phyloP scores from a whole-genome alignment of 2,113 vertebrate species.

The Sapayoa aenigma region DNA sequence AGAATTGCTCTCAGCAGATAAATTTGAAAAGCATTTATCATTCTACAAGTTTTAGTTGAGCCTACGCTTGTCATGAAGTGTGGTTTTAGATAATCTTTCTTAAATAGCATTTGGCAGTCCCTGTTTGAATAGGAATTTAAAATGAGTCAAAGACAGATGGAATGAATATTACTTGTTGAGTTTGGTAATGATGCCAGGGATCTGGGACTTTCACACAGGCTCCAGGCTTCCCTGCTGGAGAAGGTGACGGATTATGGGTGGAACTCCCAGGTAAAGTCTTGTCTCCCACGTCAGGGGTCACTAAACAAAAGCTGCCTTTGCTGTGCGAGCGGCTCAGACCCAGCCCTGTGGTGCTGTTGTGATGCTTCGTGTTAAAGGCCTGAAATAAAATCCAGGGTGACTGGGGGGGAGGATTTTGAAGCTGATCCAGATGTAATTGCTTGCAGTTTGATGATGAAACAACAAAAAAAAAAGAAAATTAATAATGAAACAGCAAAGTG shows the following conservation, averaged over 20 bases:
- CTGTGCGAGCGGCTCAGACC: neutral
- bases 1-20: neutral
- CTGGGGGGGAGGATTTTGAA: neutral
- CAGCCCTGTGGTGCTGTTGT: neutral
- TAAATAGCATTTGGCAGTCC: neutral
- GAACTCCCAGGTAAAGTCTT: neutral
- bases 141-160: neutral
- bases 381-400: neutral
- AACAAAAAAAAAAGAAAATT: neutral
- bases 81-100: neutral
- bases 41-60: neutral
- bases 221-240: neutral
- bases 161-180: neutral
- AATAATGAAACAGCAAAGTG: neutral
- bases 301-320: neutral
- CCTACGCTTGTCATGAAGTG: neutral
- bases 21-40: neutral
- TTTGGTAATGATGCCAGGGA: neutral
- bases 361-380: neutral
- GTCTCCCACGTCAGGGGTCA: neutral
- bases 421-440: neutral
- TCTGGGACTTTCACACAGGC: neutral
- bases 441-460: neutral
- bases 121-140: neutral
- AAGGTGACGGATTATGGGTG: neutral